Evolutionary conservation across 2,888 invertebrate species (phyloP).

Genomic region (Druceiella hillmani): DNA sequence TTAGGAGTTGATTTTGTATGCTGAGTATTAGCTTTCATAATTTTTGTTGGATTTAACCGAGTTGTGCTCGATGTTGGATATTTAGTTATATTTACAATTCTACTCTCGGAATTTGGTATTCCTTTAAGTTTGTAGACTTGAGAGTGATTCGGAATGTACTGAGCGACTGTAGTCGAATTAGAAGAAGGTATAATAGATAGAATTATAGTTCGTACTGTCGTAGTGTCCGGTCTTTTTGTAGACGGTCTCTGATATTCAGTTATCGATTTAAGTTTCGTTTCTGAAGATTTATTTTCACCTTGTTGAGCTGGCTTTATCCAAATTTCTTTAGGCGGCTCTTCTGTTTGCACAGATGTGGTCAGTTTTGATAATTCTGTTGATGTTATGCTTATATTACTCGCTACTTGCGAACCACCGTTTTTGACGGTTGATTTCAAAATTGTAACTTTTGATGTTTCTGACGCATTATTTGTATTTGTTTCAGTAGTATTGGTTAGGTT

Average conservation of each 20-base stretch:
- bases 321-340: constrained; percentile 50
- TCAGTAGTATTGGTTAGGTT: constrained; percentile 14
- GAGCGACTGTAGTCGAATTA: no score
- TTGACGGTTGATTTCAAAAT: no score
- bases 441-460: constrained; percentile 4
- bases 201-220: constrained; percentile 45
- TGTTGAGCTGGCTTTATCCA: constrained; percentile 48
- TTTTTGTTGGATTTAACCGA: no score
- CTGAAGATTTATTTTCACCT: constrained; percentile 38
- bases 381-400: constrained; percentile 33
- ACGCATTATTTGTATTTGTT: constrained; percentile 5
- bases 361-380: constrained; percentile 33
- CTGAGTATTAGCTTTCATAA: no score
- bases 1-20: no score
- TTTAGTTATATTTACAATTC: no score
- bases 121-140: no score
- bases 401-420: no score
- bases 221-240: constrained; percentile 33
- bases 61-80: no score
- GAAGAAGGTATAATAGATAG: constrained; percentile 49
- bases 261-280: constrained; percentile 34
- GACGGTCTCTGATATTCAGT: no score
- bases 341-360: constrained; percentile 37
- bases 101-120: no score
- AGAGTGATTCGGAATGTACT: no score